These are phyloP conservation scores for Heloderma charlesbogerti DNA, from an alignment of 2,113 vertebrate genomes.

Conservation along the genomic window DNA sequence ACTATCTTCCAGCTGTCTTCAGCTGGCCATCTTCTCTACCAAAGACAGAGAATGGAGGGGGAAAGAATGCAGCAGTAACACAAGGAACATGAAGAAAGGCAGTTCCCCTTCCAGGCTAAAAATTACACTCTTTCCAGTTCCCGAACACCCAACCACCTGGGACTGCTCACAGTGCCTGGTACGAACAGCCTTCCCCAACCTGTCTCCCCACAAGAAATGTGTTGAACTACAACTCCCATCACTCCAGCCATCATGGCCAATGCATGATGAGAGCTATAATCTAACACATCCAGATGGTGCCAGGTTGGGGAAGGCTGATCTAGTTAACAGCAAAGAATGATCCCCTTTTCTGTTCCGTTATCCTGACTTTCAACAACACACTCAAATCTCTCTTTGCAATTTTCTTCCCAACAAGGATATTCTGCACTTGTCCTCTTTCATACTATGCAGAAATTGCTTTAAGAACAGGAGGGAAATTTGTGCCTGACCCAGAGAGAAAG, in stretches of 20 bases:
- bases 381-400: neutral
- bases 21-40: slow-evolving; percentile 46
- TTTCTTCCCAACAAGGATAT: neutral
- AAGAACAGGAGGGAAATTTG: neutral
- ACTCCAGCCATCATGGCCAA: too few relatives aligned
- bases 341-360: too few relatives aligned
- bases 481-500: neutral
- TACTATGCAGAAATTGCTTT: neutral
- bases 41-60: slow-evolving; percentile 23
- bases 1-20: slow-evolving; percentile 66
- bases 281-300: too few relatives aligned
- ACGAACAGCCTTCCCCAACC: neutral
- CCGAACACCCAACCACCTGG: slow-evolving; percentile 13
- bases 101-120: neutral
- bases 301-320: too few relatives aligned
- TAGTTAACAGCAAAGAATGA: too few relatives aligned
- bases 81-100: slow-evolving; percentile 10
- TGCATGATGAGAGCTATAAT: too few relatives aligned
- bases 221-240: neutral
- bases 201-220: neutral
- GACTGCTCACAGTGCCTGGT: neutral
- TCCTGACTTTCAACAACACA: neutral
- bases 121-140: slow-evolving; percentile 40
- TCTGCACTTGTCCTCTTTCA: neutral
- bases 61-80: slow-evolving; percentile 54